These are phyloP conservation scores for Phengaris alcon DNA, from an alignment of 2,888 invertebrate species.

Conservation along the genomic window DNA sequence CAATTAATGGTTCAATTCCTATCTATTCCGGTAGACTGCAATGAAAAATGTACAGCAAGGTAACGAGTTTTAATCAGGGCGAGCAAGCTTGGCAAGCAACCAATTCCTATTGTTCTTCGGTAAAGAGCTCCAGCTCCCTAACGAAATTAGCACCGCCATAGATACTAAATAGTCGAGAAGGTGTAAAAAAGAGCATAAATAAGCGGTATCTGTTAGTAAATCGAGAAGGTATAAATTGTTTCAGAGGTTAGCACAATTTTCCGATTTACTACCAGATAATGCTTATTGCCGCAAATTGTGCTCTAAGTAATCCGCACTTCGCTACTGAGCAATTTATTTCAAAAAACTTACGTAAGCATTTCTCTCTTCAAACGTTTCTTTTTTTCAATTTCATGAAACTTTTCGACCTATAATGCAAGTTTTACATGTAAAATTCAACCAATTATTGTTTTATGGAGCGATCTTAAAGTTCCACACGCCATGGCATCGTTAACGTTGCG, in stretches of 20 bases:
- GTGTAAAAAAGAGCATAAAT: neutral
- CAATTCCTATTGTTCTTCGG: neutral
- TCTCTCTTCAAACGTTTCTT: too few species aligned
- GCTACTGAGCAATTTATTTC: too few species aligned
- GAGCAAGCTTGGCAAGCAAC: neutral
- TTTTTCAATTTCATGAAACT: neutral
- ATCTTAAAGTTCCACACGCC: conserved; percentile 59
- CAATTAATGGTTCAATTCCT: neutral
- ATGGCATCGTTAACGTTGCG: conserved; percentile 60
- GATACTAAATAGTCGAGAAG: neutral
- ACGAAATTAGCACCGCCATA: neutral
- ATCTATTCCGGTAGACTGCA: neutral
- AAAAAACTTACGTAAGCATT: too few species aligned
- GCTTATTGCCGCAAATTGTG: too few species aligned
- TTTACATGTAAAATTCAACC: conserved; percentile 7
- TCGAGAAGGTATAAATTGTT: too few species aligned
- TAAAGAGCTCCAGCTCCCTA: neutral
- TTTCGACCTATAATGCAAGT: neutral
- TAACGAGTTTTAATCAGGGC: neutral
- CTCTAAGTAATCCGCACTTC: too few species aligned
- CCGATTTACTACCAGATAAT: too few species aligned
- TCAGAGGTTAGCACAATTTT: too few species aligned
- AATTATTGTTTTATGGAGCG: conserved; percentile 28
- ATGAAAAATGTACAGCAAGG: neutral
- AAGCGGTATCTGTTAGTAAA: too few species aligned